phyloP scores from a whole-genome alignment of 1,140 invertebrate species.

The Drepana arcuata region DNA sequence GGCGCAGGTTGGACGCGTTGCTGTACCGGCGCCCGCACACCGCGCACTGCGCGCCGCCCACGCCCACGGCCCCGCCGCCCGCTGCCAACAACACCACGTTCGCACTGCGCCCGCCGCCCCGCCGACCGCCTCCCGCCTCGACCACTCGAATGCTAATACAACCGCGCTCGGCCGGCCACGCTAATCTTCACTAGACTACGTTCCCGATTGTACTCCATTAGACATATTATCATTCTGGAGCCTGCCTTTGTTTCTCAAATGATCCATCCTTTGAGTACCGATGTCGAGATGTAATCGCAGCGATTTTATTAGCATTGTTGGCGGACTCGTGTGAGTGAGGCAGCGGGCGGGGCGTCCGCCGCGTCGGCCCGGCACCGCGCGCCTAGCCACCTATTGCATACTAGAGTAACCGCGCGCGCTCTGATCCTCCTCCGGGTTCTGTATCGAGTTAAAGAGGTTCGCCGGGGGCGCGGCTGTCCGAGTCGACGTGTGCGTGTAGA shows the following conservation, averaged over 20 bases:
- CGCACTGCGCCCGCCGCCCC: constrained; percentile 34
- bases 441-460: constrained; percentile 30
- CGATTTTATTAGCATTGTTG: background rate
- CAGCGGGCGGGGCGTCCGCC: constrained; percentile 17
- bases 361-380: constrained; percentile 59
- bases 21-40: constrained; percentile 85
- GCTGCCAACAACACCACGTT: constrained; percentile 63
- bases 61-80: constrained; percentile 27
- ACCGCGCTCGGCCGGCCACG: constrained; percentile 6
- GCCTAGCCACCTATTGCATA: constrained; percentile 43
- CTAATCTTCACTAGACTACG: too few relatives aligned
- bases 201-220: too few relatives aligned
- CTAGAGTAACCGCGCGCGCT: constrained; percentile 44
- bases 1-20: constrained; percentile 84
- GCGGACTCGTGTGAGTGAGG: too few relatives aligned
- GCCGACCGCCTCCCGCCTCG: constrained; percentile 17
- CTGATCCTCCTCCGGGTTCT: constrained; percentile 23
- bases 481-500: constrained; percentile 66
- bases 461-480: constrained; percentile 70
- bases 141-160: constrained; percentile 18
- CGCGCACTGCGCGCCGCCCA: constrained; percentile 72
- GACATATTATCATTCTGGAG: too few relatives aligned
- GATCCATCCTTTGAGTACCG: background rate
- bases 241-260: too few relatives aligned
- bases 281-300: background rate